Evolutionary conservation across 2,888 invertebrate species (phyloP), one percentile per base, ranked within the genome.

Genomic region (Monoplex corrugatus): DNA sequence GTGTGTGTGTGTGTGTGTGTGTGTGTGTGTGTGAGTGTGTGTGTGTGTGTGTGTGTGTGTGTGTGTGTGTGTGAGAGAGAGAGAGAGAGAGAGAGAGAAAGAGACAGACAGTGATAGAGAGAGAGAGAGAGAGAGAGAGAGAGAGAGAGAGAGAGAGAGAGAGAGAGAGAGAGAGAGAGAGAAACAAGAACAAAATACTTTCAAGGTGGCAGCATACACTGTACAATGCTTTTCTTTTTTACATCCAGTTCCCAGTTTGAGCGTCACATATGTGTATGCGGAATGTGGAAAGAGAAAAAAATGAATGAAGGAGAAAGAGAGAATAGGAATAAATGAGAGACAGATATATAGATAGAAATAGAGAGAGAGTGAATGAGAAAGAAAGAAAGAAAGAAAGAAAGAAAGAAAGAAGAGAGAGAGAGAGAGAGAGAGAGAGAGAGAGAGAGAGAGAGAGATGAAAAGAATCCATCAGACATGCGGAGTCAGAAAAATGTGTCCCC

Each of bases 61-160:
- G 63, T 63, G 63, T 63, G 63, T 63, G 63, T 63, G 63, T 63
- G 63, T 3, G 23, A 63, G 8, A 50, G 50, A 50, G 50, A 50
- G 50, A 50, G 50, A 50, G 50, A 50, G 50, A 50, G 68, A 68
- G n/a, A 68, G 68, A n/a, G n/a, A 68, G 68, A 68, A 28, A 68
- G 19, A n/a, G n/a, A n/a, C 5, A n/a, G 68, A 16, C 5, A 68
- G 28, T 5, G 68, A n/a, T 68, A 32, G 75, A 35, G 75, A 5
- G 75, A 35, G 35, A 23, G 35, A 19, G 75, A 35, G 19, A 19
- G 38, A 19, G 75, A 19, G 75, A 75, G 35, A 35, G 75, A 35
- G 75, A 75, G 75, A 8, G 75, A 5, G 75, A 8, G 75, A 35
- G 75, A 8, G 75, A 8, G 75, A 3, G 32, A 35, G 75, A 10